These are phyloP conservation scores for Heliconius sara DNA, from an alignment of 2,888 invertebrate genomes.

Conservation along the genomic window DNA sequence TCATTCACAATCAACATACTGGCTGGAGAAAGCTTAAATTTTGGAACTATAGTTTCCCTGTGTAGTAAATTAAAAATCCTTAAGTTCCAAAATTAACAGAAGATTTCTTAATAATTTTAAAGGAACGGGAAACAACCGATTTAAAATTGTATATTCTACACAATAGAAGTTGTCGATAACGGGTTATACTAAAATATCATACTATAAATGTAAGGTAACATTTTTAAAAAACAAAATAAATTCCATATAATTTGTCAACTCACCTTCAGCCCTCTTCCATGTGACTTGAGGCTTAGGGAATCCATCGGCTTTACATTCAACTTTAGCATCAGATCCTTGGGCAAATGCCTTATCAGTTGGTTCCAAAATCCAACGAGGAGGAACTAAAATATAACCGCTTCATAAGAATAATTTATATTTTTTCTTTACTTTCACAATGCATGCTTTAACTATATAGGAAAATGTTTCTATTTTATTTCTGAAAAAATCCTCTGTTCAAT, in stretches of 20 bases:
- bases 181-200: background rate
- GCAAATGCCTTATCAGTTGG: constrained; percentile 98
- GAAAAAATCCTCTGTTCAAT: background rate
- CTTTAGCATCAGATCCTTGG: constrained; percentile 96
- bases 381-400: constrained; percentile 87
- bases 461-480: background rate
- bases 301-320: constrained; percentile 98
- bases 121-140: background rate
- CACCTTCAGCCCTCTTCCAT: constrained; percentile 98
- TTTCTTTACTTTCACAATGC: background rate
- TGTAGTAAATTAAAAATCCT: too few species aligned
- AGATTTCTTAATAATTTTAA: background rate
- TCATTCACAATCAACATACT: too few species aligned
- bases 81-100: background rate
- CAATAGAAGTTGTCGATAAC: background rate
- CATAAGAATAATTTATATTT: constrained; percentile 26
- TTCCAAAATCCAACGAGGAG: constrained; percentile 97
- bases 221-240: background rate
- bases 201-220: background rate
- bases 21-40: background rate
- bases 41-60: background rate
- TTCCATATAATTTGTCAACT: background rate
- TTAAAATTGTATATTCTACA: background rate
- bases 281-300: constrained; percentile 97
- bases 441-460: background rate